Percentiles rank a stretch among this genome's conserved stretches.
These are phyloP conservation scores for Perizoma affinitatum DNA, from an alignment of 2,888 invertebrate species.

Conservation along the genomic window DNA sequence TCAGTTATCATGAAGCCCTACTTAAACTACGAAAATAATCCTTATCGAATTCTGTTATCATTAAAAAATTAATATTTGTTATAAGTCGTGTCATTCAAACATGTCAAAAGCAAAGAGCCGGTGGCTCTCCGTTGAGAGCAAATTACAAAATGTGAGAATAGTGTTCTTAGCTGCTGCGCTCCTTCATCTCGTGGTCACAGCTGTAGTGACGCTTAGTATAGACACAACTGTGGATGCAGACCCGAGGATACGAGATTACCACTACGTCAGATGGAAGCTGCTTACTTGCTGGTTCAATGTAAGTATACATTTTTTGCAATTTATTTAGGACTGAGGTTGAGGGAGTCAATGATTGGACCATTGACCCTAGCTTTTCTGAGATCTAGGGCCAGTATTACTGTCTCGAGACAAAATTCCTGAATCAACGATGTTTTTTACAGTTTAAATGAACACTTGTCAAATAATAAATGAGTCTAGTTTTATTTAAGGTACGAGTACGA, in stretches of 20 bases:
- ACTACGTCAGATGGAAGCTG: slow-evolving; percentile 51
- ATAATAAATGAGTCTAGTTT: too few species aligned
- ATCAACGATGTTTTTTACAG: too few species aligned
- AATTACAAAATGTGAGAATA: slow-evolving; percentile 24
- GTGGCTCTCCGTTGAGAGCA: slow-evolving; percentile 3
- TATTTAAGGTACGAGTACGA: too few species aligned
- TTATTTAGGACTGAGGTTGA: not conserved
- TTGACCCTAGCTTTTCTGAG: too few species aligned
- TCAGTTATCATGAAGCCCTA: not conserved
- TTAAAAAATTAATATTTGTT: not conserved
- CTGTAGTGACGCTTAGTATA: slow-evolving; percentile 46
- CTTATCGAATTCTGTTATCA: not conserved
- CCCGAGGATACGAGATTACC: slow-evolving; percentile 47
- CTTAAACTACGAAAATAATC: too few species aligned
- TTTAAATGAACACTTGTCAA: too few species aligned
- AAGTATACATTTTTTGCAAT: slow-evolving; percentile 31
- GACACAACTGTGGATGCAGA: slow-evolving; percentile 55
- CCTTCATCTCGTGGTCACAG: slow-evolving; percentile 47
- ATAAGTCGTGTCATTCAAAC: slow-evolving; percentile 2
- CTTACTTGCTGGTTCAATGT: slow-evolving; percentile 63
- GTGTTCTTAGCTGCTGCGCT: slow-evolving; percentile 34
- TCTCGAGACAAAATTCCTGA: too few species aligned
- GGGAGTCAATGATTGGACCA: too few species aligned
- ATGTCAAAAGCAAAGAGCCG: not conserved
- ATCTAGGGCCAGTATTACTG: too few species aligned